Evolutionary conservation across 2,888 invertebrate genomes (phyloP).

Genomic region (Polietes domitor): DNA sequence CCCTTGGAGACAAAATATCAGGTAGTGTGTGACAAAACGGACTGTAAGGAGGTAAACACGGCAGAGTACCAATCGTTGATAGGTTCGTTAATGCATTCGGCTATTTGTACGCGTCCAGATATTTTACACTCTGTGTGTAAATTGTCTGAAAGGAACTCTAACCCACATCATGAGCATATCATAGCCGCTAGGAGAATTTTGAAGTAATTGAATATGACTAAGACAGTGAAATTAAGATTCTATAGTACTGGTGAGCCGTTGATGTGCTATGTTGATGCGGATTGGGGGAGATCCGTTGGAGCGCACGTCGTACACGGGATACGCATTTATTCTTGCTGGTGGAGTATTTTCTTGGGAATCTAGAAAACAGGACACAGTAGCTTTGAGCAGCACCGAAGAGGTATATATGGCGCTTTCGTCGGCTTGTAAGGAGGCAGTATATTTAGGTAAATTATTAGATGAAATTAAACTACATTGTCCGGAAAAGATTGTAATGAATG

Average conservation of each 20-base stretch:
- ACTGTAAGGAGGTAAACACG: too few species aligned
- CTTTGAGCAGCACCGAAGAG: slow-evolving; percentile 35
- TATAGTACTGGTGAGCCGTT: slow-evolving; percentile 51
- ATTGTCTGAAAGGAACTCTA: too few species aligned
- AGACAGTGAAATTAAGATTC: too few species aligned
- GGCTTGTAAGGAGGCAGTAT: neutral
- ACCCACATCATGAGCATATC: too few species aligned
- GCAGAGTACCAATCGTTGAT: too few species aligned
- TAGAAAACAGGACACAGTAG: slow-evolving; percentile 60
- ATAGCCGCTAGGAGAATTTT: too few species aligned
- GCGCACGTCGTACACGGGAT: slow-evolving; percentile 64
- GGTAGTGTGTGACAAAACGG: too few species aligned
- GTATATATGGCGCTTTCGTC: neutral
- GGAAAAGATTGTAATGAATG: slow-evolving; percentile 9
- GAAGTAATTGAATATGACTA: too few species aligned
- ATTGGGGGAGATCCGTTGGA: slow-evolving; percentile 62
- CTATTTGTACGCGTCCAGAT: too few species aligned
- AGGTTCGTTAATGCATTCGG: too few species aligned
- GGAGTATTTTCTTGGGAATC: slow-evolving; percentile 61
- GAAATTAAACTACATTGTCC: neutral
- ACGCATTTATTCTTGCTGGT: slow-evolving; percentile 54
- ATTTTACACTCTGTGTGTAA: too few species aligned
- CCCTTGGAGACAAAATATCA: too few species aligned
- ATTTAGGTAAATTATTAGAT: neutral
- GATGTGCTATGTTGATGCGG: slow-evolving; percentile 64